Evolutionary conservation across 2,888 invertebrate genomes (phyloP).

Genomic region (Hemistola chrysoprasaria): DNA sequence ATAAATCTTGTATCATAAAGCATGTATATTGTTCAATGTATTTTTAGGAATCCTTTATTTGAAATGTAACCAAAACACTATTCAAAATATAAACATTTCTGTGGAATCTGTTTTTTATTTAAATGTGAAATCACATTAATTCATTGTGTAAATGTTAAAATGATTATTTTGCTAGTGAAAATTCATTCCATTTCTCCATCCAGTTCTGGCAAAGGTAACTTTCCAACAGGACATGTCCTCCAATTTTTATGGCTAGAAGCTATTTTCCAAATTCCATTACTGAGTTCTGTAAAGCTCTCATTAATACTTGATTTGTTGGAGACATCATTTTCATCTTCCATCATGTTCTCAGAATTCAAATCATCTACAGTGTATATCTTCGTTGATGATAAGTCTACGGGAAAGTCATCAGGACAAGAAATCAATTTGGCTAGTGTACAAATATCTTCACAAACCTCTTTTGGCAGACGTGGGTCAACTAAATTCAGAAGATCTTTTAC

Average conservation of each 20-base stretch:
- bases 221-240: constrained; percentile 75
- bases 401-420: constrained; percentile 51
- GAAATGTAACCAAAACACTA: constrained; percentile 81
- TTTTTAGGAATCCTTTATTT: constrained; percentile 68
- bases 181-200: constrained; percentile 24
- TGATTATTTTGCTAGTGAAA: too few species aligned
- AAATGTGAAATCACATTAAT: too few species aligned
- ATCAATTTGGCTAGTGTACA: constrained; percentile 60
- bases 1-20: constrained; percentile 74
- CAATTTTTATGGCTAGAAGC: constrained; percentile 57
- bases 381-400: constrained; percentile 29
- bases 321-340: constrained; percentile 16
- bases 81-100: constrained; percentile 75
- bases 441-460: constrained; percentile 42
- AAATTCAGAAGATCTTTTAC: constrained; percentile 55
- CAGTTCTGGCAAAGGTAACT: constrained; percentile 65
- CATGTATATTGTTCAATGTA: constrained; percentile 77
- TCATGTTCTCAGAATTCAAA: constrained; percentile 38
- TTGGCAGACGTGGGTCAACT: constrained; percentile 55
- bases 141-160: too few species aligned
- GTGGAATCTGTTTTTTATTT: constrained; percentile 44
- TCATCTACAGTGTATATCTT: constrained; percentile 73
- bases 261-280: constrained; percentile 56
- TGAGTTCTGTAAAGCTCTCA: constrained; percentile 14
- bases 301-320: constrained; percentile 1